These are phyloP conservation scores for Lasius platythorax DNA, from an alignment of 2,888 invertebrate species.

Conservation along the genomic window DNA sequence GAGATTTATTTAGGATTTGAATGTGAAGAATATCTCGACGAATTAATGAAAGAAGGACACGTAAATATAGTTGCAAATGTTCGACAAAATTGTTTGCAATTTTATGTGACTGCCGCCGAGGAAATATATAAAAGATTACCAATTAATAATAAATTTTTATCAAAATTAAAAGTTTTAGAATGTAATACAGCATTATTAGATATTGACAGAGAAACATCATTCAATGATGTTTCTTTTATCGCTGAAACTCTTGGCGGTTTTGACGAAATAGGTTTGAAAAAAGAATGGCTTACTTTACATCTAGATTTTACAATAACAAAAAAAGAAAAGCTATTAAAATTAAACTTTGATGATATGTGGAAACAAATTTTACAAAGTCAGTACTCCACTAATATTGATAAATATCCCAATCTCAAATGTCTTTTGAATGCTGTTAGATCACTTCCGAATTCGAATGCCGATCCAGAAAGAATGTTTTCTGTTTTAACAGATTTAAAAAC, in stretches of 20 bases:
- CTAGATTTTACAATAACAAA: no score
- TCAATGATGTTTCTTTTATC: not conserved
- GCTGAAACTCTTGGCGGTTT: no score
- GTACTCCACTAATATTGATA: not conserved
- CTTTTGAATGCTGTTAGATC: not conserved
- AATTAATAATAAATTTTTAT: no score
- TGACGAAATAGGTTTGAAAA: no score
- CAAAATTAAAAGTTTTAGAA: no score
- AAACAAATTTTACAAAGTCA: not conserved
- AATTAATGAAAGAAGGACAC: not conserved
- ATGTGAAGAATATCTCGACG: not conserved
- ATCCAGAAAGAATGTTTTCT: not conserved
- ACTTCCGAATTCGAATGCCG: not conserved
- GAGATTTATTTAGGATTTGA: not conserved
- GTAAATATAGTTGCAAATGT: not conserved
- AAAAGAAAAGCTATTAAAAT: not conserved
- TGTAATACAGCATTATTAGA: no score
- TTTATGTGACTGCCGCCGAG: no score
- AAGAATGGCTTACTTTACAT: no score
- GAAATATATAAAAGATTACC: no score
- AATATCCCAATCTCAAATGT: not conserved
- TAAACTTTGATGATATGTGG: slow-evolving; percentile 3
- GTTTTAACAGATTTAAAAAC: not conserved
- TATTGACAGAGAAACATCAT: no score
- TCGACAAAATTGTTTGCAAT: not conserved